Percentiles rank a stretch among this genome's conserved stretches.
Evolutionary conservation across 2,797 vertebrate species (phyloP).

Genomic region (Notolabrus celidotus): DNA sequence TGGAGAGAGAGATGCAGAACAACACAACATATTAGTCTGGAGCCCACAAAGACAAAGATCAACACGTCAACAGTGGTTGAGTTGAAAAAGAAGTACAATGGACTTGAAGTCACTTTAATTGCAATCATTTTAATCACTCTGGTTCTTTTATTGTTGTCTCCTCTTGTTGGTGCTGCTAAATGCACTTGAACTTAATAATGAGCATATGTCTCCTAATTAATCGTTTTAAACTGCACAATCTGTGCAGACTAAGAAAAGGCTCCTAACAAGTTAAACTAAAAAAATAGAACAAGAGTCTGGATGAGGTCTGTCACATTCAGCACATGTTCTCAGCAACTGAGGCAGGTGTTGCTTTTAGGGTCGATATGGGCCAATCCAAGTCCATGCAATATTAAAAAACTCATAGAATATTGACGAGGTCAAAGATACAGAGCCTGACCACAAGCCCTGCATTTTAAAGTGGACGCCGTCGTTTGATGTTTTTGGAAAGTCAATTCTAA

Average conservation of each 20-base stretch:
- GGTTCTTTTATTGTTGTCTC: too few relatives aligned
- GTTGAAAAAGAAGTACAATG: neutral
- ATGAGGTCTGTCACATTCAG: too few relatives aligned
- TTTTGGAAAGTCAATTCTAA: neutral
- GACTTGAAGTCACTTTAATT: neutral
- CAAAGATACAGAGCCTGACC: neutral
- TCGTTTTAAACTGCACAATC: too few relatives aligned
- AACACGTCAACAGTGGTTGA: neutral
- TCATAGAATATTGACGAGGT: constrained; percentile 31
- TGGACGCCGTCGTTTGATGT: neutral
- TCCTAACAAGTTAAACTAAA: too few relatives aligned
- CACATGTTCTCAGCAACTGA: too few relatives aligned
- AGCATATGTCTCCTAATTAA: too few relatives aligned
- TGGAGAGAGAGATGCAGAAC: constrained; percentile 38
- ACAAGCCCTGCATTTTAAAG: constrained; percentile 10
- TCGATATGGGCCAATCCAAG: neutral
- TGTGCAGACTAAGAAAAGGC: too few relatives aligned
- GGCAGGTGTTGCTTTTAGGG: neutral
- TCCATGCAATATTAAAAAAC: constrained; percentile 16
- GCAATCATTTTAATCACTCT: neutral
- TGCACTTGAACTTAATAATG: too few relatives aligned
- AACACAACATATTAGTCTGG: constrained; percentile 16
- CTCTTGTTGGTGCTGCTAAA: too few relatives aligned
- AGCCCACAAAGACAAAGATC: neutral
- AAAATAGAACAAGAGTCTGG: too few relatives aligned